Evolutionary conservation across 2,113 vertebrate genomes (phyloP), one percentile per base, ranked within the genome.

Genomic region (Tringa solitaria): DNA sequence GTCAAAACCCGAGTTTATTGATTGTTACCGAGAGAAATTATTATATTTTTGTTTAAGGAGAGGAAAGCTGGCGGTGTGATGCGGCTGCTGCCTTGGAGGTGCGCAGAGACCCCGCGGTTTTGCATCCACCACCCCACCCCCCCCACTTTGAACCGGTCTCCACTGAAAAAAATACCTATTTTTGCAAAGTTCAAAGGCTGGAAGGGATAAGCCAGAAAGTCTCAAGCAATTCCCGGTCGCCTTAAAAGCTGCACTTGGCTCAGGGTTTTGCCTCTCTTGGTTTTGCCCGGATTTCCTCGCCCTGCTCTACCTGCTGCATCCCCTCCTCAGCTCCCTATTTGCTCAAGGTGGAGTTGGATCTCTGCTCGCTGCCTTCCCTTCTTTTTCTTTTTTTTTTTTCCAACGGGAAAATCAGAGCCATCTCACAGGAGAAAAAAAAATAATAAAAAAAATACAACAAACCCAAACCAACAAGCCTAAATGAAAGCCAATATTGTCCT

Each of bases 1-100:
- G 41, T 28, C 91, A 82, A 77, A 91, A 93, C 48, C 86, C 17
- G 87, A 48, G 4, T 83, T 95, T 93, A 93, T 95, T 35, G 88
- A 94, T 93, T 17, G 78, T 8, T 56, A 74, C 72, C 77, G 46
- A 91, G 82, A 24, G n/a, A 77, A 46, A 46, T 46, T 70, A 39
- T 39, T 39, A 39, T 39, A 9, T 60, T 32, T 35, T 56, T 72
- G 39, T 65, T 39, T 11, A 1, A 35, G 2, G 43, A 14, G 61
- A 17, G 48, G 16, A 14, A 28, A 32, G 54, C 81, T 30, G 26
- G 14, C 45, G 54, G 48, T 12, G 35, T 5, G 33, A 0, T 20
- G 27, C 45, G 53, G 74, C 56, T 90, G 76, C 59, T 5, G 84
- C 81, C 74, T 10, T 4, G 59, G 77, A 73, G 63, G 90, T 33